A percentile compares a stretch with the other conserved stretches of the same genome.
phyloP scores from a whole-genome alignment of 30 jellyfish, hydroid and myxozoan species.

The Nemopilema nomurai region DNA sequence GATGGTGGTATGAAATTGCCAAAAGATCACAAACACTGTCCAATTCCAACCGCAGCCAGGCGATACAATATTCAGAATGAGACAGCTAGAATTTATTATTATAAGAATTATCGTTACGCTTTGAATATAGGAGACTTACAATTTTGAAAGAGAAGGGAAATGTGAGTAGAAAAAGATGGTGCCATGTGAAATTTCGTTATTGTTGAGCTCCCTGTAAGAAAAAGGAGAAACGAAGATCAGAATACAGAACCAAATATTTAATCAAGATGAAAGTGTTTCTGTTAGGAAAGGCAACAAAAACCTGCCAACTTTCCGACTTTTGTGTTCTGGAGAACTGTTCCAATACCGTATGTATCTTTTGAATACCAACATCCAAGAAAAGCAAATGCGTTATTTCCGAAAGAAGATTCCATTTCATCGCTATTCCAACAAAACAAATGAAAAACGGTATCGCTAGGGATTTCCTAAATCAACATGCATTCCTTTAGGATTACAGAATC shows the following conservation, averaged over 20 bases:
- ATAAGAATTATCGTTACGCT: no score
- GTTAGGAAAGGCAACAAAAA: background rate
- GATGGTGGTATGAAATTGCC: no score
- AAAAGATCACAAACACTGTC: no score
- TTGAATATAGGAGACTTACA: constrained; percentile 40
- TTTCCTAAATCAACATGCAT: background rate
- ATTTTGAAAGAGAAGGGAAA: constrained; percentile 50
- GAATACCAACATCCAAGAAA: background rate
- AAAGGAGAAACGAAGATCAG: background rate
- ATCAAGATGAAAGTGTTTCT: background rate
- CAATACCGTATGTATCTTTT: background rate
- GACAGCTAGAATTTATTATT: no score
- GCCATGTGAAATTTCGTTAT: constrained; percentile 57
- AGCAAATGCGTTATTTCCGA: background rate
- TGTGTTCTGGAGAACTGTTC: background rate
- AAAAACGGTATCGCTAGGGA: background rate
- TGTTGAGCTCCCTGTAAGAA: constrained; percentile 48
- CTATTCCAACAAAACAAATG: background rate
- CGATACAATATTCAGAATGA: no score
- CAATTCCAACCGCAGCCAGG: no score
- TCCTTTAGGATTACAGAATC: background rate
- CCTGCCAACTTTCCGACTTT: background rate
- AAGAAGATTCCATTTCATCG: background rate
- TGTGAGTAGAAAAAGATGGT: constrained; percentile 52
- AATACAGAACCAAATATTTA: background rate